These are phyloP conservation scores for Zelostemma sp. DNA, from an alignment of 1,140 invertebrate species.

Conservation along the genomic window DNA sequence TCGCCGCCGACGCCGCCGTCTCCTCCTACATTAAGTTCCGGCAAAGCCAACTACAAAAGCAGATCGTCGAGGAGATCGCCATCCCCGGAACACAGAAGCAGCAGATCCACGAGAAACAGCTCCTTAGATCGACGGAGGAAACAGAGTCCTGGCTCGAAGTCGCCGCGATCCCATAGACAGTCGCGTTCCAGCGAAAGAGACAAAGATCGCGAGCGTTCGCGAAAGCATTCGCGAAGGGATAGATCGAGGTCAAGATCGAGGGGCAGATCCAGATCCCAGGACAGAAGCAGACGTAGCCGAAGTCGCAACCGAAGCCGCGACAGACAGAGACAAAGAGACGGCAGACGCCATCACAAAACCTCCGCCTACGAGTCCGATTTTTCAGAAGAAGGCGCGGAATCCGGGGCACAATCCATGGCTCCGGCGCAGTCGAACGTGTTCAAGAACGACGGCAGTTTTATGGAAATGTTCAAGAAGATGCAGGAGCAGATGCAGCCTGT, in stretches of 20 bases:
- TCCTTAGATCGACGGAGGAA: conserved; percentile 55
- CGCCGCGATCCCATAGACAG: conserved; percentile 55
- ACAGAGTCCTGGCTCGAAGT: conserved; percentile 43
- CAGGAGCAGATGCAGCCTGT: conserved; percentile 73
- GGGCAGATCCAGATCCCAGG: conserved; percentile 53
- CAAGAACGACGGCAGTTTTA: conserved; percentile 88
- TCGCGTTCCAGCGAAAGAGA: conserved; percentile 55
- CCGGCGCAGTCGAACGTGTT: conserved; percentile 74
- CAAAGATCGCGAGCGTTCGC: conserved; percentile 31
- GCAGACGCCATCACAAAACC: conserved; percentile 48
- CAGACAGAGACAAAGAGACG: conserved; percentile 52
- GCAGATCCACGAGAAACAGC: conserved; percentile 49
- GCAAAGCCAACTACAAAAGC: conserved; percentile 53
- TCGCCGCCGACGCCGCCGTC: conserved; percentile 61
- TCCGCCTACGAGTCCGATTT: conserved; percentile 53
- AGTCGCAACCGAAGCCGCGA: conserved; percentile 60
- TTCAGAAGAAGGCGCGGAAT: conserved; percentile 39
- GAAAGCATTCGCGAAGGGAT: conserved; percentile 56
- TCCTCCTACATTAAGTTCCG: conserved; percentile 59
- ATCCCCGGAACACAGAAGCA: conserved; percentile 53
- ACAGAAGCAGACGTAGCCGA: conserved; percentile 59
- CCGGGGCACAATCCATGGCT: conserved; percentile 36
- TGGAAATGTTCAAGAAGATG: conserved; percentile 92
- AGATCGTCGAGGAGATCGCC: conserved; percentile 56
- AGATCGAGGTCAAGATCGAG: conserved; percentile 56